Evolutionary conservation across 2,113 vertebrate species (phyloP), one percentile per base, ranked within the genome.

Genomic region (Cynocephalus volans): DNA sequence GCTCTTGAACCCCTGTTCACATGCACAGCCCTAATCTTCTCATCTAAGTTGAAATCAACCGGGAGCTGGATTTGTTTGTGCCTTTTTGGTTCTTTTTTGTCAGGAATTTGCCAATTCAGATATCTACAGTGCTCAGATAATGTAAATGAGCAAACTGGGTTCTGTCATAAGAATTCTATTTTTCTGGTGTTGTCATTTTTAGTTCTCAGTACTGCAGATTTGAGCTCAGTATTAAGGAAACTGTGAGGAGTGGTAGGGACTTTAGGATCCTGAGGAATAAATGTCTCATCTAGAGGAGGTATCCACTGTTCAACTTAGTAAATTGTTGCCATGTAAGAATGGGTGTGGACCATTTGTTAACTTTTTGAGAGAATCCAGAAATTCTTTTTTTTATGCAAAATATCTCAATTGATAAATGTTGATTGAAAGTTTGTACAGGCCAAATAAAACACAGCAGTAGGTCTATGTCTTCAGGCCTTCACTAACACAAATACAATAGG

Each of bases 351-450:
- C 54, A 62, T 54, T 76, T 96, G 72, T 95, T 93, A 80, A 64
- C 28, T 69, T 91, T 97, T 93, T 87, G 65, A 84, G 69, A 79
- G 58, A 92, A 86, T 48, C 64, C 65, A 88, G 73, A 96, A 82
- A 58, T 85, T 33, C 33, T 77, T 52, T 64, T 67, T 90, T 87
- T 86, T 79, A 48, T 87, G 17, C 10, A 67, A 65, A 81, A 54
- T 65, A 6, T 93, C 48, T 88, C 36, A 76, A 12, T 95, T 76
- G 91, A 56, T 80, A 69, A 69, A 60, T 86, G 18, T 77, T 76
- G 33, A 21, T 77, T 93, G 69, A 75, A 52, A 48, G 73, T 92
- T 80, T 93, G 0, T 64, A 18, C 17, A 96, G 56, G 64, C 64
- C 36, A 62, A 73, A 54, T 17, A 88, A 45, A 79, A 79, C 14